phyloP scores from a whole-genome alignment of 1,140 invertebrate genomes.

The Lasioglossum baleicum region DNA sequence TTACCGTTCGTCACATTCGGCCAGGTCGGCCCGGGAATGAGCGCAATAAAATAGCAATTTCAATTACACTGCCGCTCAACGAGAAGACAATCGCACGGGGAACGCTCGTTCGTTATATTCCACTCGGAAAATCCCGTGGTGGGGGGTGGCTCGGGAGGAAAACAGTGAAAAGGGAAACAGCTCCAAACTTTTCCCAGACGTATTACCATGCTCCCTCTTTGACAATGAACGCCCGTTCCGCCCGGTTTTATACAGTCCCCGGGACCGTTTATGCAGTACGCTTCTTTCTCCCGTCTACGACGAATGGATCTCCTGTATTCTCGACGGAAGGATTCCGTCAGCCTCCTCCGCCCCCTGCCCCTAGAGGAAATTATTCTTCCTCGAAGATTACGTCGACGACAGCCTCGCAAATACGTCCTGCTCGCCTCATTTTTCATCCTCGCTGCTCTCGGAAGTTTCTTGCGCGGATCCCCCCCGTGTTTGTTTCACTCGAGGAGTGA shows the following conservation, averaged over 20 bases:
- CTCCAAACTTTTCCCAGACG: too few species aligned
- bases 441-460: not conserved
- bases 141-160: too few species aligned
- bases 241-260: not conserved
- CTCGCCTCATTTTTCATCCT: not conserved
- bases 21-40: not conserved
- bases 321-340: not conserved
- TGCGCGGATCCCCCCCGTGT: not conserved
- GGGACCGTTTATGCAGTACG: constrained; percentile 10
- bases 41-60: not conserved
- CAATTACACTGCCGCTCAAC: not conserved
- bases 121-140: too few species aligned
- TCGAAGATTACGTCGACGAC: not conserved
- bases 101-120: not conserved
- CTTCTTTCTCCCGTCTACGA: not conserved
- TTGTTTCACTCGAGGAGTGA: not conserved
- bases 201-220: too few species aligned
- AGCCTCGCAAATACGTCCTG: not conserved
- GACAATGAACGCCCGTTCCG: not conserved
- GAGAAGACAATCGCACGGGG: not conserved
- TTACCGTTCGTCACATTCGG: not conserved
- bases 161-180: too few species aligned
- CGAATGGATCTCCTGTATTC: not conserved
- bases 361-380: constrained; percentile 5
- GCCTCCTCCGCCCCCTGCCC: too few species aligned